phyloP scores from a whole-genome alignment of 2,113 vertebrate species.

The Cololabis saira region DNA sequence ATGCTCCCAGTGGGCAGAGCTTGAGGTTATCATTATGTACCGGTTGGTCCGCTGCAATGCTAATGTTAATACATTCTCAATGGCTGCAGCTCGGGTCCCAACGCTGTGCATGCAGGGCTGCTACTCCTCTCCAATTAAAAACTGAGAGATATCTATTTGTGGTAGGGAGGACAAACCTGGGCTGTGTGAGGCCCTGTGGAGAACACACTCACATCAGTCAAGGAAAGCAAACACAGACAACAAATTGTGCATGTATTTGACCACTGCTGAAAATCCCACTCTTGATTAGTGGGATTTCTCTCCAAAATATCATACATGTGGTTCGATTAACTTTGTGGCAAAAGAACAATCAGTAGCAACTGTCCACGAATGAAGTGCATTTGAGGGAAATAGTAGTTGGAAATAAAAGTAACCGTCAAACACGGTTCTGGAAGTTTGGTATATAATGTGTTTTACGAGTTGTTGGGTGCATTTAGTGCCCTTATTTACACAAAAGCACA shows the following conservation, averaged over 20 bases:
- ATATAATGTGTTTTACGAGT: no score
- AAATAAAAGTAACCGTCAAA: no score
- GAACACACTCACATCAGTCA: slow-evolving; percentile 60
- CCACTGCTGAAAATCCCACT: slow-evolving; percentile 28
- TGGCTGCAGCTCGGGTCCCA: slow-evolving; percentile 61
- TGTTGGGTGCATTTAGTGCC: no score
- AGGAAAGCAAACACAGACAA: slow-evolving; percentile 56
- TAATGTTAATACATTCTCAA: slow-evolving; percentile 77
- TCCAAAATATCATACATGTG: no score
- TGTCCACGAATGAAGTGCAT: no score
- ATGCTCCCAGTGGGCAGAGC: slow-evolving; percentile 68
- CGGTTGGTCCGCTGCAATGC: slow-evolving; percentile 67
- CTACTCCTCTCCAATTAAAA: slow-evolving; percentile 76
- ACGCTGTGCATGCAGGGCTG: slow-evolving; percentile 57
- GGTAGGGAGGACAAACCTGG: slow-evolving; percentile 57
- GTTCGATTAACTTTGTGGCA: no score
- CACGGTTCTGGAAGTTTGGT: no score
- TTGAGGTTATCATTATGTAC: slow-evolving; percentile 81
- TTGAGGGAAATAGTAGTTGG: no score
- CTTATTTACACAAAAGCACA: no score
- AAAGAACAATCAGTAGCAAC: no score
- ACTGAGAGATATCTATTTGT: slow-evolving; percentile 60
- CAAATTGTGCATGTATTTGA: slow-evolving; percentile 59
- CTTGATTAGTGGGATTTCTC: slow-evolving; percentile 25
- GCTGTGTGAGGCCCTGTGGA: slow-evolving; percentile 48